These are phyloP conservation scores for Gymnogyps californianus DNA, from an alignment of 2,113 vertebrate genomes.

Conservation along the genomic window DNA sequence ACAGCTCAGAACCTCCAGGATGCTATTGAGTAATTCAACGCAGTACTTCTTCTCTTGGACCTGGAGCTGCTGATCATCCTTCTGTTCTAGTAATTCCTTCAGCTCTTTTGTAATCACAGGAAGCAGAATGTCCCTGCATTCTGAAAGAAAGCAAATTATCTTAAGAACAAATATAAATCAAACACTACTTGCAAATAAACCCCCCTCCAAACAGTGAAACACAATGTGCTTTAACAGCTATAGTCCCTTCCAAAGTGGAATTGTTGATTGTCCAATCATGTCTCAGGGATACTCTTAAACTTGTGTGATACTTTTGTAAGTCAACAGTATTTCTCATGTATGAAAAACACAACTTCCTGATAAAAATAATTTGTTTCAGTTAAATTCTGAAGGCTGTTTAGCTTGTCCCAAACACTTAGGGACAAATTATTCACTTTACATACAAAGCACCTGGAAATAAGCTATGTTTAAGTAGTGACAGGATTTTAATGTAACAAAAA, in stretches of 20 bases:
- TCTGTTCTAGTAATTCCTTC: slow-evolving; percentile 84
- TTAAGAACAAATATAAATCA: neutral
- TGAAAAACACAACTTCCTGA: neutral
- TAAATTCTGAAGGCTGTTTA: neutral
- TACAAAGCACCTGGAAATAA: neutral
- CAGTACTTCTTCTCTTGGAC: slow-evolving; percentile 79
- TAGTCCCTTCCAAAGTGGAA: fast-evolving
- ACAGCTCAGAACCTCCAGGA: slow-evolving; percentile 91
- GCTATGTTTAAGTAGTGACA: neutral
- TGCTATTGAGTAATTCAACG: slow-evolving; percentile 91
- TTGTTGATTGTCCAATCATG: neutral
- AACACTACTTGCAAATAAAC: neutral
- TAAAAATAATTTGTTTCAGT: neutral
- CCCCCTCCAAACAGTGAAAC: neutral
- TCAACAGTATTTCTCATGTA: neutral
- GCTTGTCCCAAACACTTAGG: neutral
- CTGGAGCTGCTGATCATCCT: slow-evolving; percentile 69
- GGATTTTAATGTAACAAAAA: neutral
- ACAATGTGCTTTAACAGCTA: neutral
- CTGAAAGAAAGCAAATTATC: slow-evolving; percentile 68
- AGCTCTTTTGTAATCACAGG: slow-evolving; percentile 94
- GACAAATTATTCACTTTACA: neutral
- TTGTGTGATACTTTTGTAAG: neutral
- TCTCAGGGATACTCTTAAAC: neutral
- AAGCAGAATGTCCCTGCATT: slow-evolving; percentile 92